These are phyloP conservation scores for Siniperca knerii DNA, from an alignment of 2,113 vertebrate genomes.

Conservation along the genomic window DNA sequence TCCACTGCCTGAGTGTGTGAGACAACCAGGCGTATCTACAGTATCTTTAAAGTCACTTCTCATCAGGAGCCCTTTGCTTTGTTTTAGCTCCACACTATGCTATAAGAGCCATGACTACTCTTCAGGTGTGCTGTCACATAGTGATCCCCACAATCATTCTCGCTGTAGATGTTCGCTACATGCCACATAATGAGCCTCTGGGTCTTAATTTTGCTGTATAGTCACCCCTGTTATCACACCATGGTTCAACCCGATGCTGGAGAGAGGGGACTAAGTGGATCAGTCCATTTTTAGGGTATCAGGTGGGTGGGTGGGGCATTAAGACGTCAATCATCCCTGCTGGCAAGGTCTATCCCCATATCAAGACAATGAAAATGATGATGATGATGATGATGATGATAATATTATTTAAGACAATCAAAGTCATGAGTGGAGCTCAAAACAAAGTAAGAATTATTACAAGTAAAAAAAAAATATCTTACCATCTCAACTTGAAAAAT, in stretches of 20 bases:
- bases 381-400: constrained; percentile 57
- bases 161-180: constrained; percentile 61
- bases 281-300: constrained; percentile 46
- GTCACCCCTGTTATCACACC: constrained; percentile 61
- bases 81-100: constrained; percentile 93
- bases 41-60: constrained; percentile 78
- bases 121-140: constrained; percentile 75
- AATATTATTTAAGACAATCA: constrained; percentile 97
- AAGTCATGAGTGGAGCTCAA: constrained; percentile 96
- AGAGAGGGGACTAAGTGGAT: constrained; percentile 57
- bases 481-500: constrained; percentile 99
- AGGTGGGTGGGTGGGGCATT: constrained; percentile 56
- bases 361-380: constrained; percentile 78
- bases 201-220: constrained; percentile 72
- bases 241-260: constrained; percentile 75
- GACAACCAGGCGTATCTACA: constrained; percentile 61
- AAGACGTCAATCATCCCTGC: constrained; percentile 79
- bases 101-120: constrained; percentile 79
- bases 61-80: constrained; percentile 90
- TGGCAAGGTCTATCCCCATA: constrained; percentile 79
- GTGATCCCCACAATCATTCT: constrained; percentile 64
- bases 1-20: constrained; percentile 71
- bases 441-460: constrained; percentile 89
- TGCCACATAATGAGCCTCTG: constrained; percentile 65
- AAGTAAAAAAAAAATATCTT: constrained; percentile 86